These are phyloP conservation scores for Sclerodermus sp. DNA, from an alignment of 2,888 invertebrate species.

Conservation along the genomic window DNA sequence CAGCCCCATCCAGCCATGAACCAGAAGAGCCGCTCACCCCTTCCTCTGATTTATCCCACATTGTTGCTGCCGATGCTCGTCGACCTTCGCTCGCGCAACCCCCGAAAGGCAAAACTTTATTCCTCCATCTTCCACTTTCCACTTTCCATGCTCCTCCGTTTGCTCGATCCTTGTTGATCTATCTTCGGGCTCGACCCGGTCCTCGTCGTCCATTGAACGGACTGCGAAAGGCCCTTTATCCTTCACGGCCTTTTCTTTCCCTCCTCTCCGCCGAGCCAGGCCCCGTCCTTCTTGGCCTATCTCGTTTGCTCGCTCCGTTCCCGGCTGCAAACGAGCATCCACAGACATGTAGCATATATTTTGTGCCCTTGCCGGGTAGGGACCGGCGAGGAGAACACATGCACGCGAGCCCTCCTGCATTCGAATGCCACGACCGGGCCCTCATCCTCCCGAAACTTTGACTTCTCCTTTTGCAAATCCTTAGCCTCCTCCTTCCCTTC, in stretches of 20 bases:
- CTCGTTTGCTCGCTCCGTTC: constrained; percentile 7
- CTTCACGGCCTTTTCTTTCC: background rate
- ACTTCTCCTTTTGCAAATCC: constrained; percentile 24
- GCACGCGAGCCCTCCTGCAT: constrained; percentile 21
- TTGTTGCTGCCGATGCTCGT: too few species aligned
- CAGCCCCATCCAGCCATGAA: too few species aligned
- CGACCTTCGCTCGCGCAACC: too few species aligned
- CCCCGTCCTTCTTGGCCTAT: constrained; percentile 1
- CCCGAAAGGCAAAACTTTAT: too few species aligned
- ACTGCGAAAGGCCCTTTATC: too few species aligned
- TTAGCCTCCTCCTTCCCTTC: constrained; percentile 4
- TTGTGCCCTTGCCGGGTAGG: constrained; percentile 18
- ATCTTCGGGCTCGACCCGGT: too few species aligned
- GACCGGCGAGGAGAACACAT: constrained; percentile 29
- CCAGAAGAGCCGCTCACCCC: too few species aligned
- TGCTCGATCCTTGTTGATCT: too few species aligned
- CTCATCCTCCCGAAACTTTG: constrained; percentile 20
- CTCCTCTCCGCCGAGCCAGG: background rate
- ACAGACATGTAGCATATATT: constrained; percentile 33
- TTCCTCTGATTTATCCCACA: too few species aligned
- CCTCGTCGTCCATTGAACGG: too few species aligned
- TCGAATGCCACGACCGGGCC: constrained; percentile 23
- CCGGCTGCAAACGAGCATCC: constrained; percentile 37
- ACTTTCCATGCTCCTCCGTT: too few species aligned
- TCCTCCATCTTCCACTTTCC: too few species aligned